Evolutionary conservation across 2,888 invertebrate genomes (phyloP), one percentile per base, ranked within the genome.

Genomic region (Dynastes grantii): DNA sequence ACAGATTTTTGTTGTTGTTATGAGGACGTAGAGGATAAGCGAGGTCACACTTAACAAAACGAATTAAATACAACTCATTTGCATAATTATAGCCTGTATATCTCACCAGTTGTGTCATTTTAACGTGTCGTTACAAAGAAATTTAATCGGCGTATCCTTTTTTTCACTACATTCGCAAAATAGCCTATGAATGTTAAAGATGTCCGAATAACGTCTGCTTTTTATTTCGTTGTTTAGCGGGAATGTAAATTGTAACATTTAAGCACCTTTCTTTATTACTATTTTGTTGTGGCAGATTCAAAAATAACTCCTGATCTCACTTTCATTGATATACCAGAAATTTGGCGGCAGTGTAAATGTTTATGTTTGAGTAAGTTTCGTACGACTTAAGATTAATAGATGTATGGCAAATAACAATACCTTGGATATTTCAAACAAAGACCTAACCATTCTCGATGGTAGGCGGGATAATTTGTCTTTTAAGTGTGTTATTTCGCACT

Each of bases 21-120:
- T 71, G 40, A 27, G 49, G 51, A 27, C 73, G 61, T 32, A 27
- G 61, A 75, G 61, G 29, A 45, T 45, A 27, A 8, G 49, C 40
- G 73, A 75, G 73, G 73, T 73, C 61, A 61, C 73, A 61, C 73
- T 73, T 73, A 61, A 45, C 61, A 63, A 61, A 75, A 45, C 61
- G 27, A 45, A 45, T 40, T 61, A 16, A 45, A 37, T 37, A 8
- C 37, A 53, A 8, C 58, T 71, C 55, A 40, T 75, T 63, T 75
- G 58, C 61, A 75, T 75, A 75, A 61, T 75, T 75, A 45, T 22
- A 22, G 40, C 5, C 51, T 68, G 61, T 75, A 45, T 45, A 61
- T 61, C 27, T 75, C 27, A 49, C 27, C 13, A 40, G 65, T 68
- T 27, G 40, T 73, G 61, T 58, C 55, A 40, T 29, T 61, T 45